These are phyloP conservation scores for Cotesia typhae DNA, from an alignment of 1,140 invertebrate genomes.

Conservation along the genomic window DNA sequence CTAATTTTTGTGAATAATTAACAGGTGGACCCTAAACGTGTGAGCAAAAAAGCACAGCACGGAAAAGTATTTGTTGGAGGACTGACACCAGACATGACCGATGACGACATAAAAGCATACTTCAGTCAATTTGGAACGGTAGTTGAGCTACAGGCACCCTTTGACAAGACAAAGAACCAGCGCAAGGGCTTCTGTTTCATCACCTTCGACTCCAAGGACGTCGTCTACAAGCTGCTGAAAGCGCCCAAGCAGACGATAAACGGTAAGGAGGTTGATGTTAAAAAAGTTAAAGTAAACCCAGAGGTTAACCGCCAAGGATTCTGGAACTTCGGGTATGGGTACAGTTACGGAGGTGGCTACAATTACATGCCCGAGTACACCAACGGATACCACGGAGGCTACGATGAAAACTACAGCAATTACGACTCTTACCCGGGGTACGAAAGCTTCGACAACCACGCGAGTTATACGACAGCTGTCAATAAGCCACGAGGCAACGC, in stretches of 20 bases:
- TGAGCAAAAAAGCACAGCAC: constrained; percentile 69
- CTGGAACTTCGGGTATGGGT: constrained; percentile 62
- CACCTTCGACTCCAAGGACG: constrained; percentile 72
- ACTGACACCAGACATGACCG: constrained; percentile 71
- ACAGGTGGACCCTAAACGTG: constrained; percentile 72
- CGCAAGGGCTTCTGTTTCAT: constrained; percentile 75
- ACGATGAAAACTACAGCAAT: constrained; percentile 60
- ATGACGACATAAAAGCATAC: constrained; percentile 72
- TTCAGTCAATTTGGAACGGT: constrained; percentile 73
- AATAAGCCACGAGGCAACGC: constrained; percentile 62
- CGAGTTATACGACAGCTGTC: constrained; percentile 53
- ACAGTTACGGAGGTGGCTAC: constrained; percentile 64
- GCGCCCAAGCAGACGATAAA: constrained; percentile 73
- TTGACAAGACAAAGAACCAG: constrained; percentile 76
- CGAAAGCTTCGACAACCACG: constrained; percentile 57
- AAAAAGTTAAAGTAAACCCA: constrained; percentile 66
- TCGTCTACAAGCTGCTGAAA: constrained; percentile 72
- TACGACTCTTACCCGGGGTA: constrained; percentile 59
- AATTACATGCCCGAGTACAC: constrained; percentile 63
- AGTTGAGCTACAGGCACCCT: constrained; percentile 75
- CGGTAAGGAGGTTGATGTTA: constrained; percentile 71
- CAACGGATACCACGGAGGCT: constrained; percentile 61
- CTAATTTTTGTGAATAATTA: not conserved
- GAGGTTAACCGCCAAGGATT: constrained; percentile 61
- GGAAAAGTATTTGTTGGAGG: constrained; percentile 78